These are phyloP conservation scores for Priocnemis perturbator DNA, from an alignment of 2,888 invertebrate genomes.

Conservation along the genomic window DNA sequence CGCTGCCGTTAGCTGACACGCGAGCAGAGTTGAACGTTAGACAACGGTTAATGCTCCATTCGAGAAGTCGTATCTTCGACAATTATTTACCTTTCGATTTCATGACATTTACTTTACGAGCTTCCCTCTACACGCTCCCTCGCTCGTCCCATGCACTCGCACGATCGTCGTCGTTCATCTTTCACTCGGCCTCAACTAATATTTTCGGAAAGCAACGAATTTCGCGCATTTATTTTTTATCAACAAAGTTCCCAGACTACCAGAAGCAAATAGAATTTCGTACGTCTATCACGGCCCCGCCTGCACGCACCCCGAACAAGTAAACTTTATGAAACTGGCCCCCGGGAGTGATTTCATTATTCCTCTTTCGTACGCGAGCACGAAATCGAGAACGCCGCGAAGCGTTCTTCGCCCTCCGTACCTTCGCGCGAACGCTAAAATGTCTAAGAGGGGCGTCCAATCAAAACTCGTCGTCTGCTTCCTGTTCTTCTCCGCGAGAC, in stretches of 20 bases:
- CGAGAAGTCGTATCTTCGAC: too few species aligned
- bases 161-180: too few species aligned
- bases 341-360: conserved; percentile 50
- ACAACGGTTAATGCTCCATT: too few species aligned
- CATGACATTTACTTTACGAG: too few species aligned
- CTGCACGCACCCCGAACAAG: conserved; percentile 26
- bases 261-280: conserved; percentile 43
- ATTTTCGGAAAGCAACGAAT: too few species aligned
- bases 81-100: too few species aligned
- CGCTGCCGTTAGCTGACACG: too few species aligned
- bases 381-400: conserved; percentile 41
- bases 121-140: too few species aligned
- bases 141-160: too few species aligned
- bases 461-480: conserved; percentile 39
- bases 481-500: neutral
- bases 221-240: too few species aligned
- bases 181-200: too few species aligned
- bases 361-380: conserved; percentile 28
- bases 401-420: conserved; percentile 24
- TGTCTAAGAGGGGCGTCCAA: conserved; percentile 27
- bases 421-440: conserved; percentile 15
- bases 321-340: conserved; percentile 47
- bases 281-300: conserved; percentile 10
- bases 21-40: too few species aligned
- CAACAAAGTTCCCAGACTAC: neutral